Evolutionary conservation across 2,113 vertebrate genomes (phyloP).

Genomic region (Pandion haliaetus): DNA sequence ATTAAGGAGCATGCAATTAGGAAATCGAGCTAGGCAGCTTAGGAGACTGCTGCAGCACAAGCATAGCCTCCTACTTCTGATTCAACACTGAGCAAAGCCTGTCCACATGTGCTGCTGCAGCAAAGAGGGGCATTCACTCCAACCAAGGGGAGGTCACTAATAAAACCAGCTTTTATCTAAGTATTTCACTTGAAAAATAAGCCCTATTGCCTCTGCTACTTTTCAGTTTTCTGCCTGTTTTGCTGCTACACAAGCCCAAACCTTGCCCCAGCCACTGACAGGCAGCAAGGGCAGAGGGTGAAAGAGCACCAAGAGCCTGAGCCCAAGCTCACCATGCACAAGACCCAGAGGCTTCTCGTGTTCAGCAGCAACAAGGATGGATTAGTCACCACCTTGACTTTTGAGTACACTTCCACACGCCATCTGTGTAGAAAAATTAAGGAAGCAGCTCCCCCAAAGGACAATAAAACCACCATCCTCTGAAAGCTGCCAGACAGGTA

Average conservation of each 20-base stretch:
- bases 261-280: rapidly evolving
- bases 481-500: not conserved
- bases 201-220: rapidly evolving
- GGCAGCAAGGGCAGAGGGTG: not conserved
- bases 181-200: not conserved
- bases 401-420: not conserved
- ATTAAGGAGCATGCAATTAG: not conserved
- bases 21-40: not conserved
- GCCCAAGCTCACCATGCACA: too few species aligned
- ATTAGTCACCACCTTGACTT: not conserved
- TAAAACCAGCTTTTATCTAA: not conserved
- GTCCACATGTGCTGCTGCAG: not conserved
- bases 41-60: not conserved
- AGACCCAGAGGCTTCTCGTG: not conserved
- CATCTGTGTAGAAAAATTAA: not conserved
- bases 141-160: not conserved
- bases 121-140: rapidly evolving
- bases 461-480: not conserved
- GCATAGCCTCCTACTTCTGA: not conserved
- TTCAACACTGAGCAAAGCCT: rapidly evolving
- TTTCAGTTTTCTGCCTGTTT: not conserved
- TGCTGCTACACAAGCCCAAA: not conserved
- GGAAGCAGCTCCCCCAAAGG: not conserved
- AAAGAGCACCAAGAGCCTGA: not conserved
- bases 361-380: not conserved